Base-by-base conservation (phyloP, 2,113 vertebrate species). In the Atherinomorus stipes region DNA sequence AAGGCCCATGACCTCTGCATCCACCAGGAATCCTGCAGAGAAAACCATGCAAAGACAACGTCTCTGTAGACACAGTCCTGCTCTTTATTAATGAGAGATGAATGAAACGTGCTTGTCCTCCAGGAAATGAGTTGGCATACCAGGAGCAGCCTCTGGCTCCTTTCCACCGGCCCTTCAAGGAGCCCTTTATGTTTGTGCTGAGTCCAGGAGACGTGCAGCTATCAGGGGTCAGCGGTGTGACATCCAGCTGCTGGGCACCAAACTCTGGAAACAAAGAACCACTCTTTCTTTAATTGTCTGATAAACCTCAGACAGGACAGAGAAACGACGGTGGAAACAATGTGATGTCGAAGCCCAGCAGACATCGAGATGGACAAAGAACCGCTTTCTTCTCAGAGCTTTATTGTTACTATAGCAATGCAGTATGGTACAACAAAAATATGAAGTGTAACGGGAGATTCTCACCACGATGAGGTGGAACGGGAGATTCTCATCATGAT, bases 41-140 rank as follows among this genome's bases (percentile, higher is more conserved):
- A 12, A 59, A 40, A 42, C 28, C 28, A 28, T 28, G 3, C 6
- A 28, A 6, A 6, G 6, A 34, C 31, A 25, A 26, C 51, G 53
- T 42, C 37, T n/a, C n/a, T n/a, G n/a, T n/a, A 64, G 64, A 51
- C 28, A 28, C 38, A 34, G 31, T 31, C 22, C 51, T 54, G 62
- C 64, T 28, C 4, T 7, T 79, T 74, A 76, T 74, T 76, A 63
- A 74, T 75, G 49, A 23, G 15, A 23, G 73, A 78, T 82, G 71
- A 88, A 80, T 78, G 78, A 89, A 87, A 71, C 50, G 61, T 42
- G 66, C 67, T 74, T 6, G 31, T 69, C 25, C 77, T 67, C 47
- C 80, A 84, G 82, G 88, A 88, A 88, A 83, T 71, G 60, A 83
- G 75, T 74, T 56, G 42, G 53, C 88, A 91, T 91, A 88, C 86